Base-by-base conservation (phyloP, 2,888 invertebrate genomes). In the Schrankia costaestrigalis region DNA sequence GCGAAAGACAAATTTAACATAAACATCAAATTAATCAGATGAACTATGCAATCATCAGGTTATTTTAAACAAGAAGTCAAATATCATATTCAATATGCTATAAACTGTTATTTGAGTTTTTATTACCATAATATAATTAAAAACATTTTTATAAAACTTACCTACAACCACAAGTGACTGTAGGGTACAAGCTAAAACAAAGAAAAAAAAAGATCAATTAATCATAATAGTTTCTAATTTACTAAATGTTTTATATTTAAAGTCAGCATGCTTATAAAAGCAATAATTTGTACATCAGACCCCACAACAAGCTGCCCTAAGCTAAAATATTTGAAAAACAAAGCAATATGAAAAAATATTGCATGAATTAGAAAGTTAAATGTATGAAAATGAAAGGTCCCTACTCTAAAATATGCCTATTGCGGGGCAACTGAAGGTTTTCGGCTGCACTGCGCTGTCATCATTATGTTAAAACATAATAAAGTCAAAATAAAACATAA, bases 381-480 rank as follows among this genome's bases (percentile, higher is more conserved):
- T 34, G 3, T 3, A 37, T 35, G 13, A 31, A 47, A 41, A 29
- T 34, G 41, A 31, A 37, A 36, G 9, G 24, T 44, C 67, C 78
- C 82, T 82, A 82, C 2, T 56, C 67, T 76, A 27, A 30, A 33
- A 31, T 26, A 46, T 37, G 44, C 70, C 65, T 35, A 46, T 70
- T 69, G 74, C 66, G 74, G 78, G 75, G 49, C 70, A 75, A 79
- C 80, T 56, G 62, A 70, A 55, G 69, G 75, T 76, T 71, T 73
- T 86, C 86, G 75, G 86, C 64, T 86, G 86, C 86, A 86, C 86
- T 86, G 85, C 86, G 67, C 50, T 83, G 41, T 80, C 86, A 86
- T 86, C 86, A 85, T 71, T 35, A 21, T 41, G 27, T 26, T 26
- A 40, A 29, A n/a, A 10, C 2, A 9, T 14, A 1, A 6, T 13